Evolutionary conservation across 2,797 vertebrate genomes (phyloP).

Genomic region (Manis pentadactyla): DNA sequence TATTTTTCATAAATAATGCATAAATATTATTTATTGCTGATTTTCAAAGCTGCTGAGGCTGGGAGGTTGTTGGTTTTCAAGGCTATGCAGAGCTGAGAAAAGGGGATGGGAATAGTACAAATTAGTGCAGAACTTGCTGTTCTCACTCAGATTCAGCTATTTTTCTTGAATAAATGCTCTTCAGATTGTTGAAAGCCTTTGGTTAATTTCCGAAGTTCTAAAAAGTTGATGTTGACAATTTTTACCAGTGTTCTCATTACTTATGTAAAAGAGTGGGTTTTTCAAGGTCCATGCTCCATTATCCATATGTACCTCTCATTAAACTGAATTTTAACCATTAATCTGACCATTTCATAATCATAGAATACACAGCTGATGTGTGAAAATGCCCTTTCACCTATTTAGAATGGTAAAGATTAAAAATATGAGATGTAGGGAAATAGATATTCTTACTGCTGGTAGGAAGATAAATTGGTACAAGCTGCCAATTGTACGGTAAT

Average conservation of each 20-base stretch:
- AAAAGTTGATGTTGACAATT: background rate
- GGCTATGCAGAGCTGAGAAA: background rate
- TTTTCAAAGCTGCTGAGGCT: background rate
- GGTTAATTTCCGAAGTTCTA: background rate
- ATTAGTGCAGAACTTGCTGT: background rate
- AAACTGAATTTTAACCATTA: background rate
- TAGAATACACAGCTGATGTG: background rate
- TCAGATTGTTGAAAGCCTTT: background rate
- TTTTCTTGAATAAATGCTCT: background rate
- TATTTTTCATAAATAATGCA: too few species aligned
- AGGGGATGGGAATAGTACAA: background rate
- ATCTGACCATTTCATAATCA: background rate
- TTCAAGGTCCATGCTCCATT: background rate
- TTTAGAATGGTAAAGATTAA: background rate
- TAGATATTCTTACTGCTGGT: background rate
- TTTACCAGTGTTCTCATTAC: background rate
- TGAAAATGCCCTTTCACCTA: background rate
- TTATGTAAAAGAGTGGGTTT: background rate
- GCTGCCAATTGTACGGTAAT: background rate
- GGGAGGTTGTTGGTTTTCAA: background rate
- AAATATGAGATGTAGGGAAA: background rate
- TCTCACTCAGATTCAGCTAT: background rate
- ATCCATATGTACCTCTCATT: background rate
- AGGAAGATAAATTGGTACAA: background rate
- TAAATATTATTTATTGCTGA: background rate